Conservation (phyloP, 2,113 vertebrate genomes). For the Abramis brama region DNA sequence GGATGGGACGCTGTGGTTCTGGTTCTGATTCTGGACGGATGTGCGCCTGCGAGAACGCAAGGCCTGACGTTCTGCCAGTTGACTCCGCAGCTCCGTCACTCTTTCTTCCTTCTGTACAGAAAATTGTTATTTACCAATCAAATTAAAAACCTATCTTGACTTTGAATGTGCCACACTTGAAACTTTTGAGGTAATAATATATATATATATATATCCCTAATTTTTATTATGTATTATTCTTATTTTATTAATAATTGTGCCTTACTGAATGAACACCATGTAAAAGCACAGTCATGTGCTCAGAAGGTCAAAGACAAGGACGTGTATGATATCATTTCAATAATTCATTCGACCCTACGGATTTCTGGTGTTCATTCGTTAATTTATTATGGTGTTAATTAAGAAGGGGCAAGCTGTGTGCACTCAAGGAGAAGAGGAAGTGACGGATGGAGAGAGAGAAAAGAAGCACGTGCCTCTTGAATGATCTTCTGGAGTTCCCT, state of each 20-base stretch:
- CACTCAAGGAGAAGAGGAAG: not conserved
- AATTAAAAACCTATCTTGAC: too few relatives aligned
- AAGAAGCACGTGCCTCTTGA: constrained; percentile 77
- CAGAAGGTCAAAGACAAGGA: not conserved
- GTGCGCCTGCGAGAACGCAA: constrained; percentile 83
- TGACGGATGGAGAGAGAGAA: not conserved
- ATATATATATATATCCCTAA: too few relatives aligned
- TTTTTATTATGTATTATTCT: too few relatives aligned
- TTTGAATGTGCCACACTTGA: too few relatives aligned
- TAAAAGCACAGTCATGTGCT: not conserved
- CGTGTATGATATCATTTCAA: not conserved
- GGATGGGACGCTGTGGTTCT: constrained; percentile 69
- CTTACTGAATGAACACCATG: not conserved
- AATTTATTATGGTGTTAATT: not conserved
- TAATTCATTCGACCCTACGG: not conserved
- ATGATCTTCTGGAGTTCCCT: constrained; percentile 93
- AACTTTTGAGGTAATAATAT: too few relatives aligned
- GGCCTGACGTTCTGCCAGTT: constrained; percentile 87
- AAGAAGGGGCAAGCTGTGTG: not conserved
- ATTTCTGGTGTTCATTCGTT: not conserved
- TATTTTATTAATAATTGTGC: too few relatives aligned
- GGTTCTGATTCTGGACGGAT: constrained; percentile 65
- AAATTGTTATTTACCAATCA: not conserved
- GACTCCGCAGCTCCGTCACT: constrained; percentile 87
- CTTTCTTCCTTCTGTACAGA: constrained; percentile 87